Conservation (phyloP, 2,797 vertebrate species). For the Cynodonichthys magdalenae region DNA sequence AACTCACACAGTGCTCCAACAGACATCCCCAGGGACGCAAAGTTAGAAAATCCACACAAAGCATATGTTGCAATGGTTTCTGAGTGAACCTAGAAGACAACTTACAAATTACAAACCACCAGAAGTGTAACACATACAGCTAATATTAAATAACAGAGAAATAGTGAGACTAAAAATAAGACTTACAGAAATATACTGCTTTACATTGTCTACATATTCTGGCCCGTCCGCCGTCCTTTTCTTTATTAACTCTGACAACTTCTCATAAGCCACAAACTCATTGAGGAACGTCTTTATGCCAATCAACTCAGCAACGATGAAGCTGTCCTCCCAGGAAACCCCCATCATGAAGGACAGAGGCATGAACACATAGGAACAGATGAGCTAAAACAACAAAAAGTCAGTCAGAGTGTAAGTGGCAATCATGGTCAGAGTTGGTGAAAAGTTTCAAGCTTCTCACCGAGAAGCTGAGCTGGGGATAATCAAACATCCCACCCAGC, state of each 20-base stretch:
- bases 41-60: conserved; percentile 90
- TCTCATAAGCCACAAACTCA: conserved; percentile 89
- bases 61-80: conserved; percentile 90
- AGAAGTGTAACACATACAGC: too few species aligned
- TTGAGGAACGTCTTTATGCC: conserved; percentile 91
- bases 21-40: conserved; percentile 84
- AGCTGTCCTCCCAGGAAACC: conserved; percentile 90
- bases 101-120: too few species aligned
- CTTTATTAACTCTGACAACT: conserved; percentile 81
- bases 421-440: not conserved
- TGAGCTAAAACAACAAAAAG: conserved; percentile 69
- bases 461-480: conserved; percentile 87
- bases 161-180: not conserved
- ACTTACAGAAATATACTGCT: conserved; percentile 87
- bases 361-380: conserved; percentile 90
- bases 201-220: conserved; percentile 82
- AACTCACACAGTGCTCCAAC: conserved; percentile 86
- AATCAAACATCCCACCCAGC: conserved; percentile 87
- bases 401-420: not conserved
- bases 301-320: conserved; percentile 86
- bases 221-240: conserved; percentile 79
- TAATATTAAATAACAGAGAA: too few species aligned
- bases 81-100: conserved; percentile 81
- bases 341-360: conserved; percentile 91
- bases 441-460: conserved; percentile 59